phyloP scores from a whole-genome alignment of 1,140 invertebrate species.

The Atopsyche davidsoni region DNA sequence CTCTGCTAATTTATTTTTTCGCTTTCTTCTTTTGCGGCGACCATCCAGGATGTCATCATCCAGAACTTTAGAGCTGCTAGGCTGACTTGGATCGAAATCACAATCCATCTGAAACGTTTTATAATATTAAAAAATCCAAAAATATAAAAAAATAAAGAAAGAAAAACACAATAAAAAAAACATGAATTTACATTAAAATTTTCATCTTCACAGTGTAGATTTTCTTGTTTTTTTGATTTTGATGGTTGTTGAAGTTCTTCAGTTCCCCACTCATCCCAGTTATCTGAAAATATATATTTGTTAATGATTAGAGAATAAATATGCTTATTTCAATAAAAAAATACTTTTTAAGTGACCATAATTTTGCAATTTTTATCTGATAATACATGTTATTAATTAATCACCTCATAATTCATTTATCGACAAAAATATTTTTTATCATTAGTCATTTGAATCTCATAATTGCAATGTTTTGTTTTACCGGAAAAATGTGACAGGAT shows the following conservation, averaged over 20 bases:
- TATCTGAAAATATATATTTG: slow-evolving; percentile 54
- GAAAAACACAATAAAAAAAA: slow-evolving; percentile 19
- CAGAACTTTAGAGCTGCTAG: slow-evolving; percentile 43
- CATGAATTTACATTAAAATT: slow-evolving; percentile 64
- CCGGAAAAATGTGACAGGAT: too few species aligned
- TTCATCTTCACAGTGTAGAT: slow-evolving; percentile 68
- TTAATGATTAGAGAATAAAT: too few species aligned
- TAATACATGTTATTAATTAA: too few species aligned
- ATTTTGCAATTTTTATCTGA: too few species aligned
- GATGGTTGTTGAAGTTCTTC: slow-evolving; percentile 34
- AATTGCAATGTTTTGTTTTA: too few species aligned
- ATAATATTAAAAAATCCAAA: slow-evolving; percentile 13
- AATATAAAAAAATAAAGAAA: not conserved
- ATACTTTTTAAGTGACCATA: too few species aligned
- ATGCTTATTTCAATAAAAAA: too few species aligned
- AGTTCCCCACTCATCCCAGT: slow-evolving; percentile 67
- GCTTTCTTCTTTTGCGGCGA: slow-evolving; percentile 56
- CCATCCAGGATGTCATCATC: slow-evolving; percentile 53
- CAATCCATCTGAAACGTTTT: slow-evolving; percentile 70
- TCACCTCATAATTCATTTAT: not conserved
- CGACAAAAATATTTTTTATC: slow-evolving; percentile 7
- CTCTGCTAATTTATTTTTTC: slow-evolving; percentile 64
- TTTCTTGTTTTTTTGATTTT: slow-evolving; percentile 34
- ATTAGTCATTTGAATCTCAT: too few species aligned
- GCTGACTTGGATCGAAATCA: slow-evolving; percentile 66